Percentiles rank a stretch among this genome's conserved stretches.
Conservation (phyloP, 2,797 vertebrate genomes). For the Onychomys torridus region DNA sequence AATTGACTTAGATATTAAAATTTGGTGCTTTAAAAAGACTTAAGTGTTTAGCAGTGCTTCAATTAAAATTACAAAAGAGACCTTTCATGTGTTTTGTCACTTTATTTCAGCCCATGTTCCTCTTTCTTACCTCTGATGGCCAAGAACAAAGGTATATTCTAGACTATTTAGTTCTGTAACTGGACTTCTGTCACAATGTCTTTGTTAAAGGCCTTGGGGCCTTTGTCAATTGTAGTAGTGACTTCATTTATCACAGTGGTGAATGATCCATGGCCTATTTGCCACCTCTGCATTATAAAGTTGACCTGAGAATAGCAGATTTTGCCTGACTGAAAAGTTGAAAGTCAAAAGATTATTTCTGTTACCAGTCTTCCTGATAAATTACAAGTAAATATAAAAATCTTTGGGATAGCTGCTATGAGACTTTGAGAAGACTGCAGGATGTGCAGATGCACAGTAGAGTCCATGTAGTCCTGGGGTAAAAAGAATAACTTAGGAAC, state of each 20-base stretch:
- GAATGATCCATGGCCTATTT: conserved; percentile 31
- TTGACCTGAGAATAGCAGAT: conserved; percentile 44
- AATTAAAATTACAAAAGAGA: conserved; percentile 79
- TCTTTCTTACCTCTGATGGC: conserved; percentile 13
- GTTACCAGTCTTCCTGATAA: neutral
- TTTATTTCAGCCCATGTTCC: conserved; percentile 67
- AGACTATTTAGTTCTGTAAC: conserved; percentile 53
- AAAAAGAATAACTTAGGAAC: neutral
- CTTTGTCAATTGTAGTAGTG: conserved; percentile 56
- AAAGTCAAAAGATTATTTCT: conserved; percentile 72
- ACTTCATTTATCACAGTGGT: conserved; percentile 59
- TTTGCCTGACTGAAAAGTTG: conserved; percentile 57
- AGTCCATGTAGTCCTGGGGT: neutral
- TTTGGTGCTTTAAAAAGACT: conserved; percentile 81
- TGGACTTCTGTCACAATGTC: conserved; percentile 32
- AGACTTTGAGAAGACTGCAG: conserved; percentile 11
- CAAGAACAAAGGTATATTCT: conserved; percentile 20
- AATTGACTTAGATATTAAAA: conserved; percentile 74
- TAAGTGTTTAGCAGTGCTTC: conserved; percentile 82
- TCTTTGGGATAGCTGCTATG: neutral
- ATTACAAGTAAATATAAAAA: conserved; percentile 54
- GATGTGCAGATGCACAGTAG: neutral
- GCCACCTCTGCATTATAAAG: conserved; percentile 69
- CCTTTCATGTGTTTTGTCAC: conserved; percentile 70
- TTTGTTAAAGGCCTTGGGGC: conserved; percentile 32